phyloP scores from a whole-genome alignment of 2,797 vertebrate species.

The Lacerta viridis region DNA sequence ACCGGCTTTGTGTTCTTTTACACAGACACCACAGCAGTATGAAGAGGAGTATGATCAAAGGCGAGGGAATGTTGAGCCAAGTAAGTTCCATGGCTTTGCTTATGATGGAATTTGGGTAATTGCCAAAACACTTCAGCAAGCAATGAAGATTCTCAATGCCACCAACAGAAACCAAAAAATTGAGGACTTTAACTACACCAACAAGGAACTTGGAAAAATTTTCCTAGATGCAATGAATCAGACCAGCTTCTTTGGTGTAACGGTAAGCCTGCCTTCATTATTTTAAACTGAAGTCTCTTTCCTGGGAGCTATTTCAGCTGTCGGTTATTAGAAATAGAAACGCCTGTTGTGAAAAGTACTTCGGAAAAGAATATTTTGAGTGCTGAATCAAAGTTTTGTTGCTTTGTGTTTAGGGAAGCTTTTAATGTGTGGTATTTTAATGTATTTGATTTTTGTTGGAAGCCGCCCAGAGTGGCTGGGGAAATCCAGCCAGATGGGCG shows the following conservation, averaged over 20 bases:
- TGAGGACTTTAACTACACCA: slow-evolving; percentile 95
- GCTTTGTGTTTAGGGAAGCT: too few species aligned
- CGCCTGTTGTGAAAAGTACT: background rate
- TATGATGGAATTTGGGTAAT: slow-evolving; percentile 99
- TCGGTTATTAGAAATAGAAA: slow-evolving; percentile 19
- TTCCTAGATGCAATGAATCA: slow-evolving; percentile 99
- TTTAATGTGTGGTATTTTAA: too few species aligned
- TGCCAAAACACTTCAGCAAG: slow-evolving; percentile 93
- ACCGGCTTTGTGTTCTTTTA: slow-evolving; percentile 26
- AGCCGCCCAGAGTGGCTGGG: too few species aligned
- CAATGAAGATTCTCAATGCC: slow-evolving; percentile 91
- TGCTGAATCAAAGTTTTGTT: background rate
- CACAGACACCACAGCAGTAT: slow-evolving; percentile 96
- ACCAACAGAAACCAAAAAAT: slow-evolving; percentile 89
- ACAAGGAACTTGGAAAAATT: slow-evolving; percentile 94
- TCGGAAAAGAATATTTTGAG: background rate
- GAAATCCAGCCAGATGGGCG: too few species aligned
- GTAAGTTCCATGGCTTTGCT: slow-evolving; percentile 98
- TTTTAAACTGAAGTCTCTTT: slow-evolving; percentile 36
- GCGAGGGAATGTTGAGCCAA: slow-evolving; percentile 92
- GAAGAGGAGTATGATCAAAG: slow-evolving; percentile 94
- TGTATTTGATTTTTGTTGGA: too few species aligned
- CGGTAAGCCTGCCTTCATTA: slow-evolving; percentile 83
- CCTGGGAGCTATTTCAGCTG: slow-evolving; percentile 39
- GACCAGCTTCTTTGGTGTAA: slow-evolving; percentile 98